These are phyloP conservation scores for Meandrusa payeni DNA, from an alignment of 2,888 invertebrate genomes.

Conservation along the genomic window DNA sequence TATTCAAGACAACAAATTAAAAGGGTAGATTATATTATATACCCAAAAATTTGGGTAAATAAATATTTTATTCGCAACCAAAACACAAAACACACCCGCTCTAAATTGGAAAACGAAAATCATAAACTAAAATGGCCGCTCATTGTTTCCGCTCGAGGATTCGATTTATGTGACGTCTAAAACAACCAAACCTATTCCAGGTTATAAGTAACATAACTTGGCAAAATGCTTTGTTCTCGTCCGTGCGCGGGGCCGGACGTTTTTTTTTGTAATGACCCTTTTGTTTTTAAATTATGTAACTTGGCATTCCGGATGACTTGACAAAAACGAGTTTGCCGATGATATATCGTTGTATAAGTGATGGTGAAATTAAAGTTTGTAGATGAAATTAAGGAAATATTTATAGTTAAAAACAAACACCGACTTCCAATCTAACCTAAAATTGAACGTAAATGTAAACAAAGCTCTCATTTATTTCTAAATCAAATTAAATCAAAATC, in stretches of 20 bases:
- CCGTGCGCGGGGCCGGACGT: conserved; percentile 55
- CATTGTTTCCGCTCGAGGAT: conserved; percentile 64
- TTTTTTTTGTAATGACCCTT: conserved; percentile 61
- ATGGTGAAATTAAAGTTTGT: too few relatives aligned
- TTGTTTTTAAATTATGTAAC: conserved; percentile 75
- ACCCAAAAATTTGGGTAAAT: too few relatives aligned
- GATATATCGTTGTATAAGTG: conserved; percentile 45
- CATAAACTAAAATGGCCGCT: conserved; percentile 46
- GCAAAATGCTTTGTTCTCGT: conserved; percentile 62
- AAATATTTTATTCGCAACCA: too few relatives aligned
- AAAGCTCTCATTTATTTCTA: too few relatives aligned
- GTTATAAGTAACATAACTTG: conserved; percentile 57
- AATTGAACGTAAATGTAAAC: too few relatives aligned
- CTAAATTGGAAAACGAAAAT: conserved; percentile 28
- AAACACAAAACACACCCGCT: neutral
- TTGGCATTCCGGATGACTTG: conserved; percentile 48
- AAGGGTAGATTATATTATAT: too few relatives aligned
- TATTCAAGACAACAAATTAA: too few relatives aligned
- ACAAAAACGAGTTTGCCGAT: conserved; percentile 51
- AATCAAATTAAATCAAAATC: too few relatives aligned
- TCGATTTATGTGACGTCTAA: conserved; percentile 73
- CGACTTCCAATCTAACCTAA: too few relatives aligned
- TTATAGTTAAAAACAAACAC: too few relatives aligned
- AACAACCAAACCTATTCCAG: conserved; percentile 59
- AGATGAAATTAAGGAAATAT: too few relatives aligned